Conservation (phyloP, 2,113 vertebrate species). For the Condylura cristata region DNA sequence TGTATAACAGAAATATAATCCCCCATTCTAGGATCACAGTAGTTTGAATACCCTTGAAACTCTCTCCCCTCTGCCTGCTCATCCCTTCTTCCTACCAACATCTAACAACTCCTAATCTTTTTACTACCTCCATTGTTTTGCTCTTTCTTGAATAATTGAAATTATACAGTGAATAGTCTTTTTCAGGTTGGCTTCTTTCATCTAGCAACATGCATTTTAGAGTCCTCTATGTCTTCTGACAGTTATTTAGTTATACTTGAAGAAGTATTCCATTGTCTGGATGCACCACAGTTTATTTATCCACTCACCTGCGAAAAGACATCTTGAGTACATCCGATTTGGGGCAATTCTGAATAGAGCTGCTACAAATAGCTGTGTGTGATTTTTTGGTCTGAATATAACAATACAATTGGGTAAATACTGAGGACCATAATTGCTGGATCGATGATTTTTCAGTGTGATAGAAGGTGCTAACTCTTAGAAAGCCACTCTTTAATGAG, state of each 20-base stretch:
- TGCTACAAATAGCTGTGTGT: background rate
- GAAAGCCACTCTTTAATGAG: background rate
- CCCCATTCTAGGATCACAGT: no score
- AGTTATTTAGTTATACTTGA: background rate
- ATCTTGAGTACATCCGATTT: background rate
- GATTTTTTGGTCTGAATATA: background rate
- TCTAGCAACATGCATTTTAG: background rate
- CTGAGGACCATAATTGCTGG: background rate
- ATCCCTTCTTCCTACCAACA: background rate
- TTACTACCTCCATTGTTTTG: background rate
- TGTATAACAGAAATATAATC: background rate
- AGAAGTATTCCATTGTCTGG: background rate
- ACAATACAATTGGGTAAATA: background rate
- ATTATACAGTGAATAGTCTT: background rate
- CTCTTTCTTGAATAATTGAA: background rate
- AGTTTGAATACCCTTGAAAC: background rate
- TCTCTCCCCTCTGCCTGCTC: background rate
- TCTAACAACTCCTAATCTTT: background rate
- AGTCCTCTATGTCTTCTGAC: background rate
- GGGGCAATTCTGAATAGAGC: background rate
- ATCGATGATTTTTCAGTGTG: background rate
- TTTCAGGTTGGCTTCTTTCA: background rate
- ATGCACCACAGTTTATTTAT: background rate
- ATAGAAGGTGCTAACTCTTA: background rate
- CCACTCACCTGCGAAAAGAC: background rate